A percentile compares a stretch with the other conserved stretches of the same genome.
phyloP scores from a whole-genome alignment of 2,888 invertebrate genomes.

The Drosophila tanythrix region DNA sequence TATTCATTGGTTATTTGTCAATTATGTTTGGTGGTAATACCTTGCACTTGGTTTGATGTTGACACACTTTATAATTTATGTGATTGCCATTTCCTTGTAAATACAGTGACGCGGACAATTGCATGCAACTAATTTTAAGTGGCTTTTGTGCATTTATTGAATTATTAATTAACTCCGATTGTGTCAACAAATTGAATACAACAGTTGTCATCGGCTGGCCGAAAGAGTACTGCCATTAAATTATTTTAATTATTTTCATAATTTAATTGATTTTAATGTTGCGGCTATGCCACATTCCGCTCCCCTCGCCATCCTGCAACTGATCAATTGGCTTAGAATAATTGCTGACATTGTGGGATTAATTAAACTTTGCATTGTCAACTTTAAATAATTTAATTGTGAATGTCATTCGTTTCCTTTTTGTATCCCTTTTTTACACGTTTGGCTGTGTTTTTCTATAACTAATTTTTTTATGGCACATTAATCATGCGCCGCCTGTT shows the following conservation, averaged over 20 bases:
- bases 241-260: conserved; percentile 79
- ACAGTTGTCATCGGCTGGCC: conserved; percentile 68
- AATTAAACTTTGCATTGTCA: conserved; percentile 60
- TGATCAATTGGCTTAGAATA: conserved; percentile 68
- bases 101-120: conserved; percentile 53
- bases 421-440: background rate
- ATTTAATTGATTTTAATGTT: conserved; percentile 78
- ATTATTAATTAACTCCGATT: conserved; percentile 79
- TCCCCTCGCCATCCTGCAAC: background rate
- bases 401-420: conserved; percentile 25
- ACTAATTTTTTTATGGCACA: conserved; percentile 74
- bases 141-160: conserved; percentile 68
- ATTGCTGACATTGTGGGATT: conserved; percentile 74
- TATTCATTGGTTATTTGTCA: conserved; percentile 2
- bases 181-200: conserved; percentile 69
- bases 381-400: conserved; percentile 63
- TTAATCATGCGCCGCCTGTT: conserved; percentile 78
- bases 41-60: conserved; percentile 7
- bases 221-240: conserved; percentile 62
- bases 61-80: conserved; percentile 58
- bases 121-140: conserved; percentile 66
- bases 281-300: conserved; percentile 24
- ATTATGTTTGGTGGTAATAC: conserved; percentile 1
- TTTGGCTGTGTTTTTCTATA: conserved; percentile 36
- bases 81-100: conserved; percentile 20